Evolutionary conservation across 2,888 invertebrate genomes (phyloP).

Genomic region (Himalopsyche anomala): DNA sequence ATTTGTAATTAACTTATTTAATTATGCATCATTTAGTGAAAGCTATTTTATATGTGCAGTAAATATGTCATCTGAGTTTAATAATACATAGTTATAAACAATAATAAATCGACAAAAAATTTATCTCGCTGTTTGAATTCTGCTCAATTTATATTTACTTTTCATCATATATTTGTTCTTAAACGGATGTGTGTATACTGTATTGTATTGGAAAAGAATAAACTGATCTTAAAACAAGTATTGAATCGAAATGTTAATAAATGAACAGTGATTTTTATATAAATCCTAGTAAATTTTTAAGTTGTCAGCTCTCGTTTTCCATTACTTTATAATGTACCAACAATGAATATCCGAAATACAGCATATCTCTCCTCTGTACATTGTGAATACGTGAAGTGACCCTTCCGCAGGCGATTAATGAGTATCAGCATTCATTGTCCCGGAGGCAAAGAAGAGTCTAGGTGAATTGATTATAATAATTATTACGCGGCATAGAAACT

Average conservation of each 20-base stretch:
- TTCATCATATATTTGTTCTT: background rate
- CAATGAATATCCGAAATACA: background rate
- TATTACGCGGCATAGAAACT: too few relatives aligned
- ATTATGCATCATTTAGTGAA: slow-evolving; percentile 43
- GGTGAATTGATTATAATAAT: too few relatives aligned
- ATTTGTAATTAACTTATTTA: slow-evolving; percentile 42
- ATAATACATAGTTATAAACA: slow-evolving; percentile 43
- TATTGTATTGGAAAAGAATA: slow-evolving; percentile 11
- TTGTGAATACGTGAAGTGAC: background rate
- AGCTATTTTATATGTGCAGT: slow-evolving; percentile 43
- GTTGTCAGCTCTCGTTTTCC: background rate
- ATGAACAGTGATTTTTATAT: too few relatives aligned
- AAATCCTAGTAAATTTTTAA: too few relatives aligned
- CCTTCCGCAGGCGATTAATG: too few relatives aligned
- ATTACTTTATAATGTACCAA: background rate
- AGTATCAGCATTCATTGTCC: too few relatives aligned
- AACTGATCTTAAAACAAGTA: background rate
- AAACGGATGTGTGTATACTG: background rate
- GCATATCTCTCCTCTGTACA: background rate
- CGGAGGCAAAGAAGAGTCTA: too few relatives aligned
- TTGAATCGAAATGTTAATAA: too few relatives aligned
- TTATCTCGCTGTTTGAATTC: slow-evolving; percentile 20
- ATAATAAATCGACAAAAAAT: slow-evolving; percentile 40
- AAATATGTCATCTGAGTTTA: slow-evolving; percentile 41
- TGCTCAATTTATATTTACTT: background rate